Percentiles rank a stretch among this genome's conserved stretches.
Evolutionary conservation across 35 echinoderm and acorn worm species (phyloP).

Genomic region (Strongylocentrotus purpuratus): DNA sequence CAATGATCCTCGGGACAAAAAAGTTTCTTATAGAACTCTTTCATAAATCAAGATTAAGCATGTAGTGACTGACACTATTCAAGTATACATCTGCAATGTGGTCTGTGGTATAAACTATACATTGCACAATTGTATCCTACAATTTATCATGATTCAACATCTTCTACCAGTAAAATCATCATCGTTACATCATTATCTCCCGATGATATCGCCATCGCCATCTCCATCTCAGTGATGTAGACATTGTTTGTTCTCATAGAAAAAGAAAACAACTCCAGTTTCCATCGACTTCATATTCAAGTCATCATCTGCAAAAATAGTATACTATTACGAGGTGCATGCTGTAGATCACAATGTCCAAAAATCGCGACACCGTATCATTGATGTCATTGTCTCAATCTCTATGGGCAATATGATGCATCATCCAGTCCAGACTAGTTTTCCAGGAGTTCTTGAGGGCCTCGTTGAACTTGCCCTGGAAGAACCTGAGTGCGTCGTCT

Average conservation of each 20-base stretch:
- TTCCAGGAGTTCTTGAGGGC: slow-evolving; percentile 97
- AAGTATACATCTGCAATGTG: neutral
- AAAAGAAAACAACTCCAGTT: no score
- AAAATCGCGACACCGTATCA: neutral
- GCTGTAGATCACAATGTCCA: neutral
- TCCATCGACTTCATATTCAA: neutral
- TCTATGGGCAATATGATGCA: slow-evolving; percentile 71
- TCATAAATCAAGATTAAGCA: neutral
- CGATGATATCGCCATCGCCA: no score
- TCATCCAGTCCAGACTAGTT: slow-evolving; percentile 91
- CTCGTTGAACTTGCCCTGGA: slow-evolving; percentile 90
- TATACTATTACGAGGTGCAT: neutral
- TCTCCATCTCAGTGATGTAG: no score
- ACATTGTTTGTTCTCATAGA: no score
- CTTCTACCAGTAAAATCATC: no score
- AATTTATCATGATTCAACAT: neutral
- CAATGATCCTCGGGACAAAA: neutral
- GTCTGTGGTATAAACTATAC: neutral
- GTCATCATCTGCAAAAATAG: neutral
- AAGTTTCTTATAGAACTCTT: neutral
- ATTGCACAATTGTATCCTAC: neutral
- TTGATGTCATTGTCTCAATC: neutral
- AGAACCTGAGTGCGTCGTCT: slow-evolving; percentile 84
- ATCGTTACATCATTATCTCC: no score
- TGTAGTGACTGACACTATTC: neutral